phyloP scores from a whole-genome alignment of 1,140 invertebrate species.

The Meloidogyne hapla region DNA sequence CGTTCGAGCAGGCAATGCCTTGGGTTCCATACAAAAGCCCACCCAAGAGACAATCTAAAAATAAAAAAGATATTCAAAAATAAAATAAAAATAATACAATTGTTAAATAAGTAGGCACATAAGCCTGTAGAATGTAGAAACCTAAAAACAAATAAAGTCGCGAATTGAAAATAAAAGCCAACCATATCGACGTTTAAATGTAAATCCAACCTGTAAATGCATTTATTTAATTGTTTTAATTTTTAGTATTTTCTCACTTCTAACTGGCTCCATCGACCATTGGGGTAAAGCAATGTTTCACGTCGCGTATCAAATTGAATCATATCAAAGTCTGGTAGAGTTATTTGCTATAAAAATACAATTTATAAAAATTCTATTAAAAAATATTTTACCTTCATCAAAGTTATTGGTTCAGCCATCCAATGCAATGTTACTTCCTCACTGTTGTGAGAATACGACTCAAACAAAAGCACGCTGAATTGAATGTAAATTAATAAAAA shows the following conservation, averaged over 20 bases:
- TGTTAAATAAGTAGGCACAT: constrained; percentile 60
- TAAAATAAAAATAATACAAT: constrained; percentile 25
- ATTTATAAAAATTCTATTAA: background rate
- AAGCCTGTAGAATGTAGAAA: constrained; percentile 63
- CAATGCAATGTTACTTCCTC: constrained; percentile 56
- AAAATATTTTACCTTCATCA: constrained; percentile 42
- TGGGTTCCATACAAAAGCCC: constrained; percentile 63
- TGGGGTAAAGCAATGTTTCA: constrained; percentile 42
- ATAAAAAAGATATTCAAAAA: constrained; percentile 2
- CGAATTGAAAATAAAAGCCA: background rate
- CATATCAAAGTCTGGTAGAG: constrained; percentile 62
- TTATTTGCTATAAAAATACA: constrained; percentile 51
- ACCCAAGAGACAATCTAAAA: constrained; percentile 59
- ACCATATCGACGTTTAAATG: constrained; percentile 63
- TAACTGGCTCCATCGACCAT: background rate
- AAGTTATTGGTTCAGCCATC: constrained; percentile 54
- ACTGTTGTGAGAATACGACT: constrained; percentile 60
- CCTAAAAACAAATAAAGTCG: constrained; percentile 9
- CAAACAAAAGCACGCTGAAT: constrained; percentile 52
- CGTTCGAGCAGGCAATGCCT: constrained; percentile 60
- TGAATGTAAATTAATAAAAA: background rate
- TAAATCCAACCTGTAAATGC: constrained; percentile 53
- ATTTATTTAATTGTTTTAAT: constrained; percentile 33
- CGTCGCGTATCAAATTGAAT: constrained; percentile 55
- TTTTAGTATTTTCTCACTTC: background rate